Evolutionary conservation across 2,113 vertebrate genomes (phyloP).

Genomic region (Grantiella picta): DNA sequence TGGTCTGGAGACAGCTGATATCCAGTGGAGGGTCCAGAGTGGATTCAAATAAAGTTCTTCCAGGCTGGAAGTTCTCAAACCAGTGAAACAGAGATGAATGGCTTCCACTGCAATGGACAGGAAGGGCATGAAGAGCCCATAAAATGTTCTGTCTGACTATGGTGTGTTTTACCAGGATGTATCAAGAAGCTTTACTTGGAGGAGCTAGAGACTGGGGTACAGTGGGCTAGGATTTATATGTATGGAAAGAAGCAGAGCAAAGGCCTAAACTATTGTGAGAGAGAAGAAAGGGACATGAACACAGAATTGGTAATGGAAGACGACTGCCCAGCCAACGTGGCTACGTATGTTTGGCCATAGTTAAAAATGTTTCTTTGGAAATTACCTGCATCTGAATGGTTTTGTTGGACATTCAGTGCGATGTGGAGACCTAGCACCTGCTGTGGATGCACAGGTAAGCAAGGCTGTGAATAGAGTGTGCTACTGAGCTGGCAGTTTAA

Average conservation of each 20-base stretch:
- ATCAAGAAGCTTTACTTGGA: neutral
- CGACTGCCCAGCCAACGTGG: neutral
- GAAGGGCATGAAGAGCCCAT: neutral
- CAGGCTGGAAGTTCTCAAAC: neutral
- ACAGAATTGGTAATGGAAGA: neutral
- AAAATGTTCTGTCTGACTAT: neutral
- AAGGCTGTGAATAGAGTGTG: neutral
- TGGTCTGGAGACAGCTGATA: neutral
- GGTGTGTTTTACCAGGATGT: neutral
- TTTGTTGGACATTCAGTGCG: neutral
- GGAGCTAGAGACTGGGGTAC: neutral
- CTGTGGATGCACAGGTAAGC: constrained; percentile 32
- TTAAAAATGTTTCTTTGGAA: neutral
- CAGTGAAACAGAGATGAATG: neutral
- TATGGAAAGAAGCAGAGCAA: neutral
- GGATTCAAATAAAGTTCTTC: neutral
- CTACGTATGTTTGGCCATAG: neutral
- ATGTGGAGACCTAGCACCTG: constrained; percentile 7
- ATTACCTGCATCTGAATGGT: neutral
- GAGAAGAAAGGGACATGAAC: neutral
- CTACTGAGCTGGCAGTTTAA: neutral
- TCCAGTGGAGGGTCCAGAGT: neutral
- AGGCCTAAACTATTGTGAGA: neutral
- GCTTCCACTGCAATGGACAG: neutral
- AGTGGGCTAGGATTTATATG: neutral